Percentiles rank a stretch among this genome's conserved stretches.
These are phyloP conservation scores for Mustelus asterias DNA, from an alignment of 2,113 vertebrate genomes.

Conservation along the genomic window DNA sequence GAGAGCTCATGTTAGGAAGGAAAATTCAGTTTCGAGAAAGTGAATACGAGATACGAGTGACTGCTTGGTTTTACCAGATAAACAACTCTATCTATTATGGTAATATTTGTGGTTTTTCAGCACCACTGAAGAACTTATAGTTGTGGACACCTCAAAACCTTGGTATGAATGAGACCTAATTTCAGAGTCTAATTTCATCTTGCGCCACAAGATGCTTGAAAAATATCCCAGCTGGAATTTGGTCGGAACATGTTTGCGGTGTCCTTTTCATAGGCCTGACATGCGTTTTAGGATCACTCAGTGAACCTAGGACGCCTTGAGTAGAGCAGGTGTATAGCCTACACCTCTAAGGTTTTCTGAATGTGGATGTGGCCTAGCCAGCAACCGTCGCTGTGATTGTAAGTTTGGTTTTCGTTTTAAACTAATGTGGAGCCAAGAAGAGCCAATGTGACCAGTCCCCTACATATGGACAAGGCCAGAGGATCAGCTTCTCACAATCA, in stretches of 20 bases:
- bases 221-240: neutral
- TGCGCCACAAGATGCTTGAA: neutral
- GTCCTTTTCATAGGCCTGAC: neutral
- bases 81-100: neutral
- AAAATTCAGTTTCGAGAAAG: neutral
- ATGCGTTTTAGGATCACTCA: too few species aligned
- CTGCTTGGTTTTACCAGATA: neutral
- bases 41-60: neutral
- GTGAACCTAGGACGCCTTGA: neutral
- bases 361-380: neutral
- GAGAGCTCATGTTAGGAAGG: neutral
- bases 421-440: neutral
- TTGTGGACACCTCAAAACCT: neutral
- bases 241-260: neutral
- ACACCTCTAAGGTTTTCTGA: neutral
- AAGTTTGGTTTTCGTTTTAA: neutral
- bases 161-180: neutral
- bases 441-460: neutral
- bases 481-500: neutral
- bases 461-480: neutral
- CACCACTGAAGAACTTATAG: neutral
- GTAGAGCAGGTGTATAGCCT: neutral
- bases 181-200: neutral
- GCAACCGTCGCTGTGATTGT: neutral
- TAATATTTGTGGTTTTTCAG: neutral